Evolutionary conservation across 2,888 invertebrate genomes (phyloP).

Genomic region (Margaritifera margaritifera): DNA sequence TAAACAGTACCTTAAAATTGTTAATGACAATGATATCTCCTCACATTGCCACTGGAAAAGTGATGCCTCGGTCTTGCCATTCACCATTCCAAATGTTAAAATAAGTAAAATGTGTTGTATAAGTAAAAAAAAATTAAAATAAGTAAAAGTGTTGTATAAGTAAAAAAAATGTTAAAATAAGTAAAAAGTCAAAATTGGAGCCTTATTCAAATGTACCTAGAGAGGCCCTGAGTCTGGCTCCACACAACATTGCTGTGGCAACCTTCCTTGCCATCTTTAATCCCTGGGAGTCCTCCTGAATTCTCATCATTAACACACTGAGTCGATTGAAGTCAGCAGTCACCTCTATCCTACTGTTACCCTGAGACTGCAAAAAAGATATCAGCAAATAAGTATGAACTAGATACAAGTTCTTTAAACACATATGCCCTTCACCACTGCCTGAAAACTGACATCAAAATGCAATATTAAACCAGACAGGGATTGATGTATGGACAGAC

Average conservation of each 20-base stretch:
- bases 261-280: conserved; percentile 82
- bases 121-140: neutral
- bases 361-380: no score
- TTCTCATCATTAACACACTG: conserved; percentile 88
- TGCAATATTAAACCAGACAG: no score
- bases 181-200: neutral
- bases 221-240: conserved; percentile 90
- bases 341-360: conserved; percentile 71
- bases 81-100: neutral
- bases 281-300: conserved; percentile 80
- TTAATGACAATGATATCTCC: no score
- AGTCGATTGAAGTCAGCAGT: conserved; percentile 94
- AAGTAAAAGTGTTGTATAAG: neutral
- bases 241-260: conserved; percentile 93
- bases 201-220: conserved; percentile 76
- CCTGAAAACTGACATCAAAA: no score
- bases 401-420: no score
- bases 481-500: no score
- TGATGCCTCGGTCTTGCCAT: neutral
- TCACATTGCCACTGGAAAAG: neutral
- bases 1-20: no score
- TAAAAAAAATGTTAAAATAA: neutral
- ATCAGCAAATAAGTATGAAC: no score
- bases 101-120: neutral
- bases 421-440: no score